Percentiles rank a stretch among this genome's conserved stretches.
phyloP scores from a whole-genome alignment of 2,888 invertebrate genomes.

The Drosophila phalerata region DNA sequence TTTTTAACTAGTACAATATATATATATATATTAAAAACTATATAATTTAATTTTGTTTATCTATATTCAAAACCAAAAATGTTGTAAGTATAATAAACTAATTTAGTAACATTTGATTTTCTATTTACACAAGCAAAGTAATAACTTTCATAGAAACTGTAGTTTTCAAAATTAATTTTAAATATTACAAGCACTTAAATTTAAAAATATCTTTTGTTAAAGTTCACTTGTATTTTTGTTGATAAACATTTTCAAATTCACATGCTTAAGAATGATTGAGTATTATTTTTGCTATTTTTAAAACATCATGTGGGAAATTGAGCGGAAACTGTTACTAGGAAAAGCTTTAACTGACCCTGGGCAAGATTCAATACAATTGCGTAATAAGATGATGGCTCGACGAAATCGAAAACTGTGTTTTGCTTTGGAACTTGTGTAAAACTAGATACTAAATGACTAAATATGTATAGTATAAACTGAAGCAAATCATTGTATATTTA shows the following conservation, averaged over 20 bases:
- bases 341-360: conserved; percentile 6
- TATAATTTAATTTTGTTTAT: not conserved
- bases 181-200: not conserved
- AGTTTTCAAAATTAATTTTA: not conserved
- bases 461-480: conserved; percentile 9
- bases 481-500: not conserved
- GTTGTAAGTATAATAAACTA: too few species aligned
- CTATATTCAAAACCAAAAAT: not conserved
- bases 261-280: not conserved
- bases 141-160: not conserved
- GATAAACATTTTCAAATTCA: not conserved
- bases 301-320: conserved; percentile 21
- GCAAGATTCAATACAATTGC: not conserved
- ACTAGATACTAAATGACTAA: not conserved
- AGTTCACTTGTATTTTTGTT: not conserved
- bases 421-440: not conserved
- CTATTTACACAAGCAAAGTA: not conserved
- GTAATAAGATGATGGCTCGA: not conserved
- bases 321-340: conserved; percentile 11
- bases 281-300: conserved; percentile 7
- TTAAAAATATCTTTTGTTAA: not conserved
- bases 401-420: not conserved
- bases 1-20: not conserved
- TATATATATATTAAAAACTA: not conserved
- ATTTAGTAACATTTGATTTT: not conserved